Percentiles rank a stretch among this genome's conserved stretches.
phyloP scores from a whole-genome alignment of 1,140 invertebrate genomes.

The Asbolus verrucosus region DNA sequence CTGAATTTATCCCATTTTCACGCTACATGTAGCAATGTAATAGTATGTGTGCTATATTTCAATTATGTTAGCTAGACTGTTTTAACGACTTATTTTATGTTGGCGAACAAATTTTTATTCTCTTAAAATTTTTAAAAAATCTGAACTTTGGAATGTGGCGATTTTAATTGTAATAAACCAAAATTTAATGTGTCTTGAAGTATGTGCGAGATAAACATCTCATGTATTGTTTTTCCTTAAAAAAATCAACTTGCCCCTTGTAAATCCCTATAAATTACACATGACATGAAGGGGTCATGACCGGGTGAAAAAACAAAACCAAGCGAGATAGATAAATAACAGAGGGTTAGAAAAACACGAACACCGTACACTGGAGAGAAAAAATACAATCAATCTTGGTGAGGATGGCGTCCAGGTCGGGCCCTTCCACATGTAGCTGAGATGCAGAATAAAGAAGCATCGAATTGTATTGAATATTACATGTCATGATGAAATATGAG shows the following conservation, averaged over 20 bases:
- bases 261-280: slow-evolving; percentile 35
- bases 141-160: background rate
- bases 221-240: slow-evolving; percentile 3
- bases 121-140: background rate
- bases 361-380: slow-evolving; percentile 26
- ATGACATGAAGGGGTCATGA: slow-evolving; percentile 31
- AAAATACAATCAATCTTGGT: slow-evolving; percentile 41
- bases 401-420: slow-evolving; percentile 7
- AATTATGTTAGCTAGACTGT: slow-evolving; percentile 6
- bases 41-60: slow-evolving; percentile 15
- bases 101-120: background rate
- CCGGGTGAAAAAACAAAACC: slow-evolving; percentile 28
- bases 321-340: slow-evolving; percentile 34
- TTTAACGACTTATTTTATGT: slow-evolving; percentile 6
- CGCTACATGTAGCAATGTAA: slow-evolving; percentile 5
- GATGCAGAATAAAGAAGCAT: slow-evolving; percentile 32
- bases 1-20: slow-evolving; percentile 20
- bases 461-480: slow-evolving; percentile 43
- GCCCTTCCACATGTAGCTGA: slow-evolving; percentile 12
- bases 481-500: slow-evolving; percentile 37
- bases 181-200: slow-evolving; percentile 34
- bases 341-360: slow-evolving; percentile 20
- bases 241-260: slow-evolving; percentile 22
- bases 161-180: slow-evolving; percentile 15
- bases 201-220: slow-evolving; percentile 10